Conservation (phyloP, 2,797 vertebrate species). For the Falco berigora region DNA sequence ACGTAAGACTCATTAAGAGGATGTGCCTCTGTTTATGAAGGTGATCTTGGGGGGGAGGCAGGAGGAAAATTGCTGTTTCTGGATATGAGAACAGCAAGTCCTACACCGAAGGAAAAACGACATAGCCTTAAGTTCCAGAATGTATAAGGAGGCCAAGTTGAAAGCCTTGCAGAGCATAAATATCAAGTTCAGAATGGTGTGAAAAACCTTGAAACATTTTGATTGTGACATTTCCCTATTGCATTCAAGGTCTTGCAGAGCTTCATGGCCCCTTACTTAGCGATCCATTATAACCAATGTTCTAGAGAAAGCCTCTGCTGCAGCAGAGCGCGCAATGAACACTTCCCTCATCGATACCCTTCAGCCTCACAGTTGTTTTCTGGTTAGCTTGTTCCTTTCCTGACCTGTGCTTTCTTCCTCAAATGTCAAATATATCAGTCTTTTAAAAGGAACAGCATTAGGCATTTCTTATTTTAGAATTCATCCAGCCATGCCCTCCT, state of each 20-base stretch:
- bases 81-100: neutral
- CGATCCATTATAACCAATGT: neutral
- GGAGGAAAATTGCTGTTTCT: neutral
- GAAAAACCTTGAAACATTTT: neutral
- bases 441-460: neutral
- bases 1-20: neutral
- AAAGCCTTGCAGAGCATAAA: neutral
- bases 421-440: neutral
- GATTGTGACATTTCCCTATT: neutral
- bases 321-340: neutral
- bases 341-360: neutral
- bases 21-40: neutral
- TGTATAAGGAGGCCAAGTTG: neutral
- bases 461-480: neutral
- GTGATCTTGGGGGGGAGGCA: neutral
- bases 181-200: neutral
- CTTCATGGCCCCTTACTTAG: neutral
- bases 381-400: neutral
- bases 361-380: neutral
- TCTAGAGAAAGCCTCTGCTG: neutral
- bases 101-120: neutral
- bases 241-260: neutral
- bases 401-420: neutral
- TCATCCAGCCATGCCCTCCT: neutral
- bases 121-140: neutral